Conservation (phyloP, 1,140 invertebrate genomes). For the Metaphire vulgaris region DNA sequence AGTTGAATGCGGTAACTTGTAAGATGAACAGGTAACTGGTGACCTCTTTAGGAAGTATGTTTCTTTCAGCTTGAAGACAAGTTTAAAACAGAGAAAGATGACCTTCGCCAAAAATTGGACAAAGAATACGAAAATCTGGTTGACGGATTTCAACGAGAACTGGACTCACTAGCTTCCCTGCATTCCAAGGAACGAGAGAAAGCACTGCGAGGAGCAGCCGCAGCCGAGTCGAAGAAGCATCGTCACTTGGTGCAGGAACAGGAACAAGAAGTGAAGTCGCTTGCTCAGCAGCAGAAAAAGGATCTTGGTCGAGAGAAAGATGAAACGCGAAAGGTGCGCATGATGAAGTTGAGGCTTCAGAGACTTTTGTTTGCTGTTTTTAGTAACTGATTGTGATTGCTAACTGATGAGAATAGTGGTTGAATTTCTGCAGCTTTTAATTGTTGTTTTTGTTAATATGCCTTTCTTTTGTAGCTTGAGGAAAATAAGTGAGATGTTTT, state of each 20-base stretch:
- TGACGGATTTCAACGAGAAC: neutral
- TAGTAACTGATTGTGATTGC: too few species aligned
- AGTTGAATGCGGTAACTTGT: too few species aligned
- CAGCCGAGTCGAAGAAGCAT: slow-evolving; percentile 90
- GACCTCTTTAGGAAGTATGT: too few species aligned
- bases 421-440: too few species aligned
- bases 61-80: slow-evolving; percentile 82
- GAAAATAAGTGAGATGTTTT: too few species aligned
- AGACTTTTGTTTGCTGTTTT: too few species aligned
- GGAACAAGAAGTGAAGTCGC: slow-evolving; percentile 80
- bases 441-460: too few species aligned
- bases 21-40: too few species aligned
- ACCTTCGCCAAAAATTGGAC: slow-evolving; percentile 85
- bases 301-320: slow-evolving; percentile 98
- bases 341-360: too few species aligned
- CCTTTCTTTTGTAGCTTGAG: too few species aligned
- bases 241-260: slow-evolving; percentile 83
- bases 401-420: too few species aligned
- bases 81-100: slow-evolving; percentile 89
- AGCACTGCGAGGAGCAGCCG: slow-evolving; percentile 52
- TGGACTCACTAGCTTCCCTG: neutral
- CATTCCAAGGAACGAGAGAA: slow-evolving; percentile 13
- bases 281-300: slow-evolving; percentile 85
- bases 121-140: slow-evolving; percentile 81
- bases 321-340: slow-evolving; percentile 64